Base-by-base conservation (phyloP, 2,797 vertebrate genomes). In the Zenarchopterus dispar region DNA sequence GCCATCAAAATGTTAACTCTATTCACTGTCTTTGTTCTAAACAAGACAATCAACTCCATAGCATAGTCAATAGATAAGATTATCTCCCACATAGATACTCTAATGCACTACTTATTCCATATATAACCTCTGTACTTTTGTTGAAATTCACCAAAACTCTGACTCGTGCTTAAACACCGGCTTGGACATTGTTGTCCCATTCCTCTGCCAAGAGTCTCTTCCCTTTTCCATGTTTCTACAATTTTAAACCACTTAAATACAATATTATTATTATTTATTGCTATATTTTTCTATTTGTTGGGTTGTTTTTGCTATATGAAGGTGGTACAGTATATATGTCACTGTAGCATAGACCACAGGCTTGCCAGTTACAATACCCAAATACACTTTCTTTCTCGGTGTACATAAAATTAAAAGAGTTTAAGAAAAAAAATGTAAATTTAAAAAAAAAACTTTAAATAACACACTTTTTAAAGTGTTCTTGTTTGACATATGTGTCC, bases 331-430 rank as follows among this genome's bases (percentile, higher is more conserved):
- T 92, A 73, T 75, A 86, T 69, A 81, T 73, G 80, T 82, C 57
- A 86, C 86, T 85, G 91, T 92, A 93, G 90, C 89, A 87, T 88
- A 85, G 70, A 75, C 82, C 90, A 90, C 84, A 93, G 91, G 93
- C 93, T 96, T 94, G 88, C 90, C 92, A 92, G 91, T 94, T 94
- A 92, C 83, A 91, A 87, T 91, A 92, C 75, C 89, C 79, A 82
- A 90, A 93, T 89, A 84, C 81, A 87, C 59, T 87, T 90, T 90
- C 87, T 49, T 55, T 44, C 17, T 81, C 89, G 81, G 62, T 92
- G 84, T 89, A 89, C 63, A 92, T 86, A 90, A 68, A 85, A 90
- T 52, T 22, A 8, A 46, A 31, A 58, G 52, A 92, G 93, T 92
- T 91, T 85, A 77, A 59, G 69, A 69, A 61, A 57, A 56, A 69